Percentiles rank a stretch among this genome's conserved stretches.
Conservation (phyloP, 2,113 vertebrate species). For the Callaeas wilsoni region DNA sequence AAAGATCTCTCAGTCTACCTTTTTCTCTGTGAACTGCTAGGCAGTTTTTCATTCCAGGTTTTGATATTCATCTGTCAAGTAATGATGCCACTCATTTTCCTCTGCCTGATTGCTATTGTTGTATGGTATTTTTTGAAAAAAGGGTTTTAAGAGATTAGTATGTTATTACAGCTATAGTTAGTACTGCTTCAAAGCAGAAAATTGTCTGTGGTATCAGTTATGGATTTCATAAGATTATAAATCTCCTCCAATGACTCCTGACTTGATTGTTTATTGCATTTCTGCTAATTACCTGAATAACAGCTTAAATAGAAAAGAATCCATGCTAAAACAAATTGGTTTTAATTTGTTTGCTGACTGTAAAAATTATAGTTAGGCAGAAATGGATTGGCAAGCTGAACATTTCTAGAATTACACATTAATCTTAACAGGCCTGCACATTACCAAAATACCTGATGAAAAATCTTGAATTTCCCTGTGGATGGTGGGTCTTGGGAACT, state of each 20-base stretch:
- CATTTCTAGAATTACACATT: not conserved
- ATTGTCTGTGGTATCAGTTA: not conserved
- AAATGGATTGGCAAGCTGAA: not conserved
- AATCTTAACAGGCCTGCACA: not conserved
- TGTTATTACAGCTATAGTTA: not conserved
- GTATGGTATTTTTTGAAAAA: not conserved
- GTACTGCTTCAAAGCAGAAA: not conserved
- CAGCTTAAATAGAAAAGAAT: not conserved
- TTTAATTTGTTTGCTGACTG: not conserved
- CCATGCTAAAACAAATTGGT: not conserved
- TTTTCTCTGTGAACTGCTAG: not conserved
- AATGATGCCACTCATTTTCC: not conserved
- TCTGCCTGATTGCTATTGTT: not conserved
- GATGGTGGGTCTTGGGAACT: not conserved
- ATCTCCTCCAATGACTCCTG: not conserved
- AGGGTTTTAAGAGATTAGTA: constrained; percentile 19
- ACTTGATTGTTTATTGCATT: constrained; percentile 34
- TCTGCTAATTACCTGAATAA: constrained; percentile 24
- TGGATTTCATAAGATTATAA: not conserved
- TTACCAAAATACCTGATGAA: not conserved
- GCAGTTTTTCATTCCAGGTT: not conserved
- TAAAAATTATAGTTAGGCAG: constrained; percentile 4
- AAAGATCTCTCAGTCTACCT: constrained; percentile 27
- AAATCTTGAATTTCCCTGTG: not conserved
- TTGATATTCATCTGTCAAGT: not conserved